Conservation (phyloP, 2,113 vertebrate species). For the Callopanchax toddi region DNA sequence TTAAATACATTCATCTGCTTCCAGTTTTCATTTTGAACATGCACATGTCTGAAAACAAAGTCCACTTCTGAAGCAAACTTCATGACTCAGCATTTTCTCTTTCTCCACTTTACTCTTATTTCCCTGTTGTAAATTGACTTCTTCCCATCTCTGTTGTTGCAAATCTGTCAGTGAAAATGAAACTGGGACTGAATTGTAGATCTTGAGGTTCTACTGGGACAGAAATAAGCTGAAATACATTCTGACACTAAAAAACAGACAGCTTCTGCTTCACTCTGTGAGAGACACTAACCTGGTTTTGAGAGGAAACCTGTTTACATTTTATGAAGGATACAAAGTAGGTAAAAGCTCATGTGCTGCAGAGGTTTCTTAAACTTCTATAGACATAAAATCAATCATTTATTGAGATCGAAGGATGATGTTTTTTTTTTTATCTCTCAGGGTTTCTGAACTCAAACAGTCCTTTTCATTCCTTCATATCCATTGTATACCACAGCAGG, state of each 20-base stretch:
- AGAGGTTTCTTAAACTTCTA: slow-evolving; percentile 16
- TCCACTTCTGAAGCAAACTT: neutral
- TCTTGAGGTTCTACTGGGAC: neutral
- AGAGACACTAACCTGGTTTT: slow-evolving; percentile 8
- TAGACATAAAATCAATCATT: neutral
- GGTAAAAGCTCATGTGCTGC: too few relatives aligned
- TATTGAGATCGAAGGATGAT: neutral
- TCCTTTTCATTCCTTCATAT: neutral
- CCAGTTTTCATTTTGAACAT: too few relatives aligned
- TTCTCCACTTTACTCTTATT: neutral
- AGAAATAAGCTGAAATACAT: neutral
- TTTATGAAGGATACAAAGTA: neutral
- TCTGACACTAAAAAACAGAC: neutral
- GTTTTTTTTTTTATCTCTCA: too few relatives aligned
- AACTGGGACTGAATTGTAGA: neutral
- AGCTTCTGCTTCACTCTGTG: neutral
- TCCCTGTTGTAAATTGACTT: neutral
- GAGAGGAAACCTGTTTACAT: neutral
- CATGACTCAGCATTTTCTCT: neutral
- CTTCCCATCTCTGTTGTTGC: neutral
- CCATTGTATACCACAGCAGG: slow-evolving; percentile 13
- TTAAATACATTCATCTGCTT: too few relatives aligned
- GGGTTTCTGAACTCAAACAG: neutral
- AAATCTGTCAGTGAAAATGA: neutral
- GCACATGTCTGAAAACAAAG: too few relatives aligned